Conservation (phyloP, 2,113 vertebrate genomes). For the Macquaria australasica region DNA sequence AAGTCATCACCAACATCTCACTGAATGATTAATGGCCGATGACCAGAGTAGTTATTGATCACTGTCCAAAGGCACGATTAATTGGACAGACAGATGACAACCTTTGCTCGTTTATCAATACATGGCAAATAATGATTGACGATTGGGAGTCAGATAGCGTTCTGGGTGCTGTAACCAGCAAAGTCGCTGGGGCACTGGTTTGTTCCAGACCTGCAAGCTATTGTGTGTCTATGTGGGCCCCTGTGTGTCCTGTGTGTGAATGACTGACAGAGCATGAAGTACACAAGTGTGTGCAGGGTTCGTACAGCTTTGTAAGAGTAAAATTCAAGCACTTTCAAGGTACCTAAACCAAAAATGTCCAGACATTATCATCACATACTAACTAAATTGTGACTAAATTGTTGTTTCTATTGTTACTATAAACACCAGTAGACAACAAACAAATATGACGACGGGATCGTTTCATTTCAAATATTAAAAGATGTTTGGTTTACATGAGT, state of each 20-base stretch:
- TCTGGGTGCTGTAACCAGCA: background rate
- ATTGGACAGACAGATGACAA: conserved; percentile 40
- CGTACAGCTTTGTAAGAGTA: too few relatives aligned
- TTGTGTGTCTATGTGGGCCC: conserved; percentile 3
- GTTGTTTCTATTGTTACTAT: too few relatives aligned
- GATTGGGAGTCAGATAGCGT: background rate
- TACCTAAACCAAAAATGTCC: too few relatives aligned
- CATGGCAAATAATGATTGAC: conserved; percentile 28
- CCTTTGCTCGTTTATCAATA: conserved; percentile 32
- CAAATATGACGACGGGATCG: too few relatives aligned
- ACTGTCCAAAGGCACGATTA: conserved; percentile 39
- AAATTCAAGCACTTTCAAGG: too few relatives aligned
- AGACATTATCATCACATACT: too few relatives aligned
- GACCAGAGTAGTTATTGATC: conserved; percentile 34
- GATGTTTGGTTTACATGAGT: too few relatives aligned
- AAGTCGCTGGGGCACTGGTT: background rate
- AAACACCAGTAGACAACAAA: too few relatives aligned
- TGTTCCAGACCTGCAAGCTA: conserved; percentile 8
- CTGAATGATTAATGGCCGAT: conserved; percentile 22
- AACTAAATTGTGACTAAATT: too few relatives aligned
- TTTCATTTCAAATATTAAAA: too few relatives aligned
- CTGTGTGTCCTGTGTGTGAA: background rate
- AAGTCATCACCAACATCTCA: background rate
- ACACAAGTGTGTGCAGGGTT: background rate
- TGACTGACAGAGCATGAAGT: background rate